phyloP scores from a whole-genome alignment of 2,113 vertebrate species.

The Antechinus flavipes region DNA sequence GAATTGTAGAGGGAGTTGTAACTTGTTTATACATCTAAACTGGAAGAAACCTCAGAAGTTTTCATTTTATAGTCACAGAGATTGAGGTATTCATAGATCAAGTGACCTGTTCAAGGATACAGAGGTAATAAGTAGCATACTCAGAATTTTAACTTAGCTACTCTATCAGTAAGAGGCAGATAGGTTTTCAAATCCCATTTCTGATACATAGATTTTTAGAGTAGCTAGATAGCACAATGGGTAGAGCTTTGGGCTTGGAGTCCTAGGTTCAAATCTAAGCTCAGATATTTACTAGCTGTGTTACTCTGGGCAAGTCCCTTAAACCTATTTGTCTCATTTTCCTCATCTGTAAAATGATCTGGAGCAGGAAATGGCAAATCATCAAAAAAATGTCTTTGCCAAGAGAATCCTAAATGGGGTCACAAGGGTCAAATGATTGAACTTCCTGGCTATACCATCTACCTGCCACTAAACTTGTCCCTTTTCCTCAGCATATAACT shows the following conservation, averaged over 20 bases:
- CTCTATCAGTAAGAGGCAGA: constrained; percentile 27
- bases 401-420: background rate
- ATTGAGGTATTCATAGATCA: background rate
- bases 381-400: background rate
- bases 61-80: constrained; percentile 9
- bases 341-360: background rate
- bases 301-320: background rate
- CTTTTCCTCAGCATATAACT: background rate
- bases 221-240: background rate
- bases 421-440: background rate
- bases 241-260: background rate
- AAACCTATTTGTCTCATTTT: background rate
- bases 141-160: background rate
- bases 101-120: rapidly evolving
- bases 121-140: background rate
- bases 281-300: background rate
- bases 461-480: background rate
- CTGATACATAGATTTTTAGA: background rate
- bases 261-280: background rate
- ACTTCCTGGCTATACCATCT: background rate
- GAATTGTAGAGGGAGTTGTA: too few species aligned
- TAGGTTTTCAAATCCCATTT: background rate
- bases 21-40: too few species aligned
- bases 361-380: background rate
- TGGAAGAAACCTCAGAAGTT: too few species aligned